Base-by-base conservation (phyloP, 53 echinoderm and acorn worm species). In the Paracentrotus lividus region DNA sequence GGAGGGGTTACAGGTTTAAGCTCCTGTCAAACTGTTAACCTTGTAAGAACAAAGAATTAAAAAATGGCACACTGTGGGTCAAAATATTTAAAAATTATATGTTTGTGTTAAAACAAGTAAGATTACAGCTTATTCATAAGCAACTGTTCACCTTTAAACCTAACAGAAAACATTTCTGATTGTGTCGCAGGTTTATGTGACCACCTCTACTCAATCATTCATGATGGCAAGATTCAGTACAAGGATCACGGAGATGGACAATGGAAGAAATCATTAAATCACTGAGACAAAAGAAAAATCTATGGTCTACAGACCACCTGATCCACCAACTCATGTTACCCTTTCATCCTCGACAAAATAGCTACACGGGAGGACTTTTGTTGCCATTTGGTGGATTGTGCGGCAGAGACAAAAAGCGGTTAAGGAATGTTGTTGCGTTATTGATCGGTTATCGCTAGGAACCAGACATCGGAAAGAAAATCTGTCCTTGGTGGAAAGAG, bases 271-370 rank as follows among this genome's bases (percentile, higher is more conserved):
- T 86, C 86, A 57, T 57, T 86, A 86, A 86, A 86, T 86, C 86
- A 86, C 33, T 86, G 86, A 86, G 86, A 86, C 86, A 86, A 53
- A 86, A 86, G 86, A 56, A 45, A 81, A 81, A 81, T 81, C 81
- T 81, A 81, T 81, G 81, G 81, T 81, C 81, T 27, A 12, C 49
- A 45, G 81, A 81, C 81, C 81, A 47, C 47, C 47, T 26, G 49
- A 49, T 10, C 44, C 72, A 67, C 14, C 31, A 12, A 67, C 13
- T 33, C 77, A 47, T 81, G 81, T 81, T n/a, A 45, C 81, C 81
- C 18, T 47, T 81, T 47, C 81, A 81, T 45, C 44, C 47, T 47
- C 1, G 9, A 81, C 81, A 81, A 81, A 81, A 81, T 81, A n/a
- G 81, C 81, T 47, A 81, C 81, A 81, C 81, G 81, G 26, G 27